Percentiles rank a stretch among this genome's conserved stretches.
Conservation (phyloP, 2,888 invertebrate species). For the Zootermopsis nevadensis region DNA sequence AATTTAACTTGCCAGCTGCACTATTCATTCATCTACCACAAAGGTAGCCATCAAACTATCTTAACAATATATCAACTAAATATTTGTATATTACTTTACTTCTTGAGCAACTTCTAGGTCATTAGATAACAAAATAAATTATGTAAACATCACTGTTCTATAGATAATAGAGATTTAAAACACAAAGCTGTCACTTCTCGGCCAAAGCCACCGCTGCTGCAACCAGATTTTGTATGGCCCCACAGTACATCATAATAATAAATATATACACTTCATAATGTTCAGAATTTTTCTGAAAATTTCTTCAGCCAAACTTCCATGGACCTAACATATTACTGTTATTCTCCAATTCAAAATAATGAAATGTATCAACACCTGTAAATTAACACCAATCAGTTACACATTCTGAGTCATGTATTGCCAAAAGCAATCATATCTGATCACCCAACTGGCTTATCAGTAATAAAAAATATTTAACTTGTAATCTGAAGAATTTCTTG, state of each 20-base stretch:
- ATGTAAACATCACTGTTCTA: background rate
- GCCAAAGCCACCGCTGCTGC: background rate
- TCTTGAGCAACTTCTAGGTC: background rate
- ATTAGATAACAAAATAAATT: slow-evolving; percentile 1
- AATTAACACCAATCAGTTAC: background rate
- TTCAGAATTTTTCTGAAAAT: background rate
- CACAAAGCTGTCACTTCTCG: background rate
- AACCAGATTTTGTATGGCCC: background rate
- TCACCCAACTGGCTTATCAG: too few species aligned
- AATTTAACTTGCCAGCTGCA: background rate
- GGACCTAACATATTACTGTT: background rate
- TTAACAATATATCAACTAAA: background rate
- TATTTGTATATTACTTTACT: background rate
- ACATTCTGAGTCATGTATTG: background rate
- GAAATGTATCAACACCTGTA: background rate
- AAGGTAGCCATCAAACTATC: background rate
- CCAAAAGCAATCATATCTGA: background rate
- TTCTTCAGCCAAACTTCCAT: background rate
- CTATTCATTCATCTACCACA: background rate
- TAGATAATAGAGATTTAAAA: background rate
- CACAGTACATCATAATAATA: background rate
- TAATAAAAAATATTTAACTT: too few species aligned
- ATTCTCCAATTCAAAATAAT: background rate
- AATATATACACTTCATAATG: background rate
- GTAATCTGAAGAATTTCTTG: too few species aligned